Percentiles rank a stretch among this genome's conserved stretches.
Evolutionary conservation across 2,113 vertebrate species (phyloP).

Genomic region (Numida meleagris): DNA sequence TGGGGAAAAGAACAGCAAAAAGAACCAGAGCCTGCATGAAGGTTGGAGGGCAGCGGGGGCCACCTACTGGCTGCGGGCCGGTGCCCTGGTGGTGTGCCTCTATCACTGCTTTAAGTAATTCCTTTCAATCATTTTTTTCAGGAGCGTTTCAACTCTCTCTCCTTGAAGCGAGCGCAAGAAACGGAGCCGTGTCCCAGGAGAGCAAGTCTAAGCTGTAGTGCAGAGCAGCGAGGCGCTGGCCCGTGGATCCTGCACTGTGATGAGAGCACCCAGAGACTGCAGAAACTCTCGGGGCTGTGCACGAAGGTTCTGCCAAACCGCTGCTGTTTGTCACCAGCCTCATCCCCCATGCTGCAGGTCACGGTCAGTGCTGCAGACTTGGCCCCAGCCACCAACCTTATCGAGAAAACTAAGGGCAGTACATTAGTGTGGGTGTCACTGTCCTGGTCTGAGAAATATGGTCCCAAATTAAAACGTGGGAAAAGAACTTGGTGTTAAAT

Average conservation of each 20-base stretch:
- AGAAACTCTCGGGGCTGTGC: background rate
- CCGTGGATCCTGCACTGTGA: background rate
- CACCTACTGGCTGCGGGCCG: background rate
- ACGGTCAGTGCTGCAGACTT: background rate
- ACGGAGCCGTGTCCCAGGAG: rapidly evolving
- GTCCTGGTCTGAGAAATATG: background rate
- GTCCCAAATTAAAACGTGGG: background rate
- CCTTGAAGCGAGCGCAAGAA: background rate
- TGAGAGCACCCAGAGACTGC: background rate
- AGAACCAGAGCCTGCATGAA: too few species aligned
- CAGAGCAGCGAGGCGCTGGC: background rate
- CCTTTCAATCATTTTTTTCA: background rate
- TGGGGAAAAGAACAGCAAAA: background rate
- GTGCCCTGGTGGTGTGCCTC: background rate
- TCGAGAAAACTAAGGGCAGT: background rate
- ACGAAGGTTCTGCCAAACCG: background rate
- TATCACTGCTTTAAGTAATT: background rate
- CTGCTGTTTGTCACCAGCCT: background rate
- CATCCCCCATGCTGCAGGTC: background rate
- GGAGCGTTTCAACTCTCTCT: background rate
- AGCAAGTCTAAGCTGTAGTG: background rate
- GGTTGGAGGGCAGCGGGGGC: background rate
- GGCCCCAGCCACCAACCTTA: background rate
- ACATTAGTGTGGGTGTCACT: background rate
- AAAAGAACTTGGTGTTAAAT: background rate